Conservation (phyloP, 2,113 vertebrate species). For the Anguilla rostrata region DNA sequence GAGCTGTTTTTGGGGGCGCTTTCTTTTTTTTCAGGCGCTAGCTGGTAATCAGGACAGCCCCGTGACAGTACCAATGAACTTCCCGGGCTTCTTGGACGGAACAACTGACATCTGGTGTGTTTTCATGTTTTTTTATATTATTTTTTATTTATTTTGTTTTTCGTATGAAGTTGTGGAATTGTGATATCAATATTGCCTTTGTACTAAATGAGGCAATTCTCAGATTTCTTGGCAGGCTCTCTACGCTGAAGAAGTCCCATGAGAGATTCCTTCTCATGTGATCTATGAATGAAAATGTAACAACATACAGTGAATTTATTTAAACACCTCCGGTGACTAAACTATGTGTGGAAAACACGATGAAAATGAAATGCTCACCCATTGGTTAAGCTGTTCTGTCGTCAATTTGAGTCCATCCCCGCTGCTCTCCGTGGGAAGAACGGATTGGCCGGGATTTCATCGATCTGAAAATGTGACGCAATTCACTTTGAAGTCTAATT, state of each 20-base stretch:
- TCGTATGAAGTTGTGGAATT: not conserved
- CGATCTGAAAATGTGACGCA: not conserved
- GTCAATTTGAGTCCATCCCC: conserved; percentile 24
- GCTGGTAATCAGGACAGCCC: not conserved
- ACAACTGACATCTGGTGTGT: not conserved
- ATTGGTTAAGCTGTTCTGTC: conserved; percentile 24
- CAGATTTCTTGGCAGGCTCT: not conserved
- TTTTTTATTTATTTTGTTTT: not conserved
- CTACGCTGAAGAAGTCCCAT: not conserved
- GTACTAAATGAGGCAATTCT: not conserved
- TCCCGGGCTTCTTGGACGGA: not conserved
- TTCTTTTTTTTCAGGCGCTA: not conserved
- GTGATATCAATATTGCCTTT: not conserved
- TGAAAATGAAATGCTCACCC: not conserved
- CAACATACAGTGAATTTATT: not conserved
- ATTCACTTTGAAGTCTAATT: not conserved
- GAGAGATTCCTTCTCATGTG: not conserved
- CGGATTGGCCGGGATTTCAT: not conserved
- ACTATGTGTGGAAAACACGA: too few species aligned
- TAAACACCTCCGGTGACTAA: too few species aligned
- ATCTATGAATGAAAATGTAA: not conserved
- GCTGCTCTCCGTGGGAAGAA: not conserved
- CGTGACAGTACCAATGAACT: not conserved
- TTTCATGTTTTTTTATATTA: not conserved
- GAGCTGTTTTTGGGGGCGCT: not conserved